phyloP scores from a whole-genome alignment of 1,140 invertebrate species.

The Anoplophora glabripennis region DNA sequence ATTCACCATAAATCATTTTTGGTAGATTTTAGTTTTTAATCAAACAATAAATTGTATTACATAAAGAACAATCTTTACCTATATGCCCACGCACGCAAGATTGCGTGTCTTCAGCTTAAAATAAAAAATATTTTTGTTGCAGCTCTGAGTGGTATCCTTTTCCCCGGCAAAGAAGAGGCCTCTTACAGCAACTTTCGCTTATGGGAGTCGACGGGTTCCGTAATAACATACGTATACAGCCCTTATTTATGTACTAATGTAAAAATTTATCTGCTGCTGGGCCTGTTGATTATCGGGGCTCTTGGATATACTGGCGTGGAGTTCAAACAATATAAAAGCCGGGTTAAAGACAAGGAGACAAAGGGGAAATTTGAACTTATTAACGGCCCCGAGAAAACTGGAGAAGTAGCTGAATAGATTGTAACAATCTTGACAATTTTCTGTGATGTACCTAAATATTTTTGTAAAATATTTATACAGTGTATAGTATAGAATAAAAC shows the following conservation, averaged over 20 bases:
- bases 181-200: slow-evolving; percentile 91
- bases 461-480: too few relatives aligned
- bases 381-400: background rate
- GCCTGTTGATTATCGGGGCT: slow-evolving; percentile 71
- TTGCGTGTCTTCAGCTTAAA: too few relatives aligned
- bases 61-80: too few relatives aligned
- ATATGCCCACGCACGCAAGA: too few relatives aligned
- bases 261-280: slow-evolving; percentile 75
- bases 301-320: slow-evolving; percentile 59
- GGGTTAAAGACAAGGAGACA: background rate
- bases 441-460: too few relatives aligned
- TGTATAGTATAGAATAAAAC: too few relatives aligned
- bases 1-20: too few relatives aligned
- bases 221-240: slow-evolving; percentile 77
- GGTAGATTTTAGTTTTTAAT: too few relatives aligned
- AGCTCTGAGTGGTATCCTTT: slow-evolving; percentile 88
- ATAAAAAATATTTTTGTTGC: slow-evolving; percentile 36
- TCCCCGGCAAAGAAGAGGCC: slow-evolving; percentile 82
- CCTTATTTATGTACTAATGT: slow-evolving; percentile 73
- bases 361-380: slow-evolving; percentile 7
- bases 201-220: slow-evolving; percentile 88
- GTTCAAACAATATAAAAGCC: slow-evolving; percentile 20
- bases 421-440: too few relatives aligned
- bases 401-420: slow-evolving; percentile 14
- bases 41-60: too few relatives aligned